Percentiles rank a stretch among this genome's conserved stretches.
These are phyloP conservation scores for Aphaenogaster floridana DNA, from an alignment of 1,140 invertebrate species.

Conservation along the genomic window DNA sequence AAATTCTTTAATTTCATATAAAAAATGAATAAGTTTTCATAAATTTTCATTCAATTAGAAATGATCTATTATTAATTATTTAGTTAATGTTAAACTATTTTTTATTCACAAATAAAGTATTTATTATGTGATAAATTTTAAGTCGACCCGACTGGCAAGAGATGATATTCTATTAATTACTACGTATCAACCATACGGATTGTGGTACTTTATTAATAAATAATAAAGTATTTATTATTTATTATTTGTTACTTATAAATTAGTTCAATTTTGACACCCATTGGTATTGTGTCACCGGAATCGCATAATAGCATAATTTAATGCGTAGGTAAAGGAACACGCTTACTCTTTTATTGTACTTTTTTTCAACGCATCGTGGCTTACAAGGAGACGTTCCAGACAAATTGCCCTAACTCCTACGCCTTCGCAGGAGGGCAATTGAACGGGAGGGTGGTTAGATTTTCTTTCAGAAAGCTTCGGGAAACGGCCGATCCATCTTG, in stretches of 20 bases:
- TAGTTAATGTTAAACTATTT: slow-evolving; percentile 1
- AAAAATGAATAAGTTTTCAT: not conserved
- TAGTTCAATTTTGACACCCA: not conserved
- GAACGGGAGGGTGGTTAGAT: slow-evolving; percentile 41
- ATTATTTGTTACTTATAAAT: slow-evolving; percentile 3
- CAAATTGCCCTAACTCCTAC: slow-evolving; percentile 26
- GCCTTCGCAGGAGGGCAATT: slow-evolving; percentile 34
- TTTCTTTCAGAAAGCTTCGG: slow-evolving; percentile 6
- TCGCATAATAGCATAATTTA: not conserved
- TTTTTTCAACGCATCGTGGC: not conserved
- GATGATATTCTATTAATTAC: too few relatives aligned
- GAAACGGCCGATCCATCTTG: not conserved
- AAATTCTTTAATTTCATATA: not conserved
- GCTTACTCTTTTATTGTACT: not conserved
- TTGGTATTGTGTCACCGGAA: not conserved
- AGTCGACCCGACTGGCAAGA: too few relatives aligned
- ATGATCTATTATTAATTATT: not conserved
- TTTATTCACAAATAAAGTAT: slow-evolving; percentile 6
- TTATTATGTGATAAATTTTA: too few relatives aligned
- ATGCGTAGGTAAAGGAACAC: not conserved
- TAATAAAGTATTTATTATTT: slow-evolving; percentile 4
- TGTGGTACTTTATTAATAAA: too few relatives aligned
- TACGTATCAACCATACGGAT: too few relatives aligned
- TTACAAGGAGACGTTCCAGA: slow-evolving; percentile 36
- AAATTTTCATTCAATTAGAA: not conserved